phyloP scores from a whole-genome alignment of 2,113 vertebrate species.

The Progne subis region DNA sequence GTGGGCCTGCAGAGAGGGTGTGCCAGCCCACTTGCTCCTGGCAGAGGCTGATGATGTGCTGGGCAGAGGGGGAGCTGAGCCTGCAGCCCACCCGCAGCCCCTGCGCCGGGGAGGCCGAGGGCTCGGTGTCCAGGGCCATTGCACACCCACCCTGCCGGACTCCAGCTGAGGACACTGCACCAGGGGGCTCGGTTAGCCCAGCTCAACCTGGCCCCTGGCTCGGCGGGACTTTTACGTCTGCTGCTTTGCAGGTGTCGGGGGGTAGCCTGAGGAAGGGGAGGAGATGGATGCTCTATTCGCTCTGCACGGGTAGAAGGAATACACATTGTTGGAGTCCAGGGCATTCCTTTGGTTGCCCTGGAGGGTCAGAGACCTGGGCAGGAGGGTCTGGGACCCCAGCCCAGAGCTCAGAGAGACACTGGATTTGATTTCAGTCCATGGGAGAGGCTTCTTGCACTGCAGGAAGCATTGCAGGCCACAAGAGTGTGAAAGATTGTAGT shows the following conservation, averaged over 20 bases:
- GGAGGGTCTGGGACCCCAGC: too few relatives aligned
- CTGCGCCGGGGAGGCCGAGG: rapidly evolving
- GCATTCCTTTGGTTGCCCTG: too few relatives aligned
- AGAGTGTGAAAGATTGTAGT: too few relatives aligned
- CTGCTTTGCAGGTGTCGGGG: background rate
- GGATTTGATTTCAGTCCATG: too few relatives aligned
- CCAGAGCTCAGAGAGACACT: too few relatives aligned
- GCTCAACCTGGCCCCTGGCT: background rate
- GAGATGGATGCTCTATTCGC: rapidly evolving
- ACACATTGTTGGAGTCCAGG: too few relatives aligned
- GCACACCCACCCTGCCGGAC: background rate
- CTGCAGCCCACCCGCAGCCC: background rate
- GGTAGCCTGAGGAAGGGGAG: background rate
- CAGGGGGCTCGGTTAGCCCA: rapidly evolving
- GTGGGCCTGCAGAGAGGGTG: background rate
- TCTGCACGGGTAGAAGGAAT: background rate
- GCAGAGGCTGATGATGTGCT: rapidly evolving
- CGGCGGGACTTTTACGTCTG: rapidly evolving
- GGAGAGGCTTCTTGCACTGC: too few relatives aligned
- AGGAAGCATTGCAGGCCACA: too few relatives aligned
- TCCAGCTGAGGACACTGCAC: background rate
- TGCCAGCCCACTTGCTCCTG: background rate
- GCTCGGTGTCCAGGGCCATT: rapidly evolving
- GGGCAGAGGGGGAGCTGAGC: background rate
- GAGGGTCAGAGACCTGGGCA: too few relatives aligned